These are phyloP conservation scores for Mormyrops attenuatus DNA, from an alignment of 2,797 vertebrate species.

Conservation along the genomic window DNA sequence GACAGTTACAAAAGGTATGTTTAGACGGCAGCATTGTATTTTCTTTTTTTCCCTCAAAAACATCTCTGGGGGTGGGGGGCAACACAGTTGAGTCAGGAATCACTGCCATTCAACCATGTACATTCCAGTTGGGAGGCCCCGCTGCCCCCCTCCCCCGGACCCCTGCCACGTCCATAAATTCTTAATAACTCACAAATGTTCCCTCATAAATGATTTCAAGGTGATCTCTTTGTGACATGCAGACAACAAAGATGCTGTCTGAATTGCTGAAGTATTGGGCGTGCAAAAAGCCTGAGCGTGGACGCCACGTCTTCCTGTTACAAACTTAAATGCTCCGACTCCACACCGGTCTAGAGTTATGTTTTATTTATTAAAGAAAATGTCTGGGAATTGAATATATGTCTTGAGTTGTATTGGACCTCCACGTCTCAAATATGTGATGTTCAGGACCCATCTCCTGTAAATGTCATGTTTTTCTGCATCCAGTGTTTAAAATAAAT, in stretches of 20 bases:
- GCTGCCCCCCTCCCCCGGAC: neutral
- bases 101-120: neutral
- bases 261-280: neutral
- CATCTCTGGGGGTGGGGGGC: neutral
- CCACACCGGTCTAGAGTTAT: neutral
- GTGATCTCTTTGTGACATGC: neutral
- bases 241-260: neutral
- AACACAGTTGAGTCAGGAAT: neutral
- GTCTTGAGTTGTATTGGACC: neutral
- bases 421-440: neutral
- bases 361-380: neutral
- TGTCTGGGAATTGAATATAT: neutral
- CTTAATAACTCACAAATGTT: slow-evolving; percentile 5
- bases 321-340: neutral
- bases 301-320: neutral
- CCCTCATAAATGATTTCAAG: neutral
- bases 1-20: neutral
- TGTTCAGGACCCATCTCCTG: neutral
- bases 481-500: neutral
- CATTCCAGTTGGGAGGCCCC: neutral
- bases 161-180: neutral
- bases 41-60: neutral
- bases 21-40: neutral
- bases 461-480: neutral
- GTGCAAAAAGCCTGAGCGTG: too few species aligned